Evolutionary conservation across 1,140 invertebrate genomes (phyloP).

Genomic region (Brachionus rotundiformis): DNA sequence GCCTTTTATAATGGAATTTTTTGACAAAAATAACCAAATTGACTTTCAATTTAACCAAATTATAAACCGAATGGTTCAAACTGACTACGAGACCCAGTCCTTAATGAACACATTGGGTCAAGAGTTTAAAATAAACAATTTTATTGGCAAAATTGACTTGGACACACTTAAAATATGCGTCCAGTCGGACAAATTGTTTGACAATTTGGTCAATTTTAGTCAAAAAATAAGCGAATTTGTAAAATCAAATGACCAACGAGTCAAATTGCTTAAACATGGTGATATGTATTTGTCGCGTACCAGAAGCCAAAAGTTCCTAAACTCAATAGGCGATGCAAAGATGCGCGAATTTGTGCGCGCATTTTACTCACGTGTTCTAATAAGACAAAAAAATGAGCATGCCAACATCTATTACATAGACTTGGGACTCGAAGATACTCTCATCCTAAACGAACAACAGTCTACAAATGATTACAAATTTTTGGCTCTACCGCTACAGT

Average conservation of each 20-base stretch:
- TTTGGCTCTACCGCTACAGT: not conserved
- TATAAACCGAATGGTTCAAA: not conserved
- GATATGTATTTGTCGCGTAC: constrained; percentile 5
- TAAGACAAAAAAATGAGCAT: not conserved
- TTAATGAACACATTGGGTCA: not conserved
- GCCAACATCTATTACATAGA: not conserved
- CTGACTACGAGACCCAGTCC: not conserved
- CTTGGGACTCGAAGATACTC: not conserved
- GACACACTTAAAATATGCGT: not conserved
- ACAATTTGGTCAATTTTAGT: not conserved
- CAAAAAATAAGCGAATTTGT: not conserved
- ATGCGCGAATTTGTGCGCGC: not conserved
- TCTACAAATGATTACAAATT: not conserved
- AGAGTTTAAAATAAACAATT: not conserved
- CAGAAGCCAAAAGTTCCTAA: not conserved
- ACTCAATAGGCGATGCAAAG: not conserved
- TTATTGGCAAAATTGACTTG: not conserved
- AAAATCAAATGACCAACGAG: not conserved
- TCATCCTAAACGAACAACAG: not conserved
- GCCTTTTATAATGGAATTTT: constrained; percentile 33
- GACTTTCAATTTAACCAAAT: constrained; percentile 50
- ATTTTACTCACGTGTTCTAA: not conserved
- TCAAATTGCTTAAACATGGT: not conserved
- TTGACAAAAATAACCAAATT: constrained; percentile 35
- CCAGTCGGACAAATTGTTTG: not conserved